Percentiles rank a stretch among this genome's conserved stretches.
These are phyloP conservation scores for Gavia stellata DNA, from an alignment of 2,113 vertebrate genomes.

Conservation along the genomic window DNA sequence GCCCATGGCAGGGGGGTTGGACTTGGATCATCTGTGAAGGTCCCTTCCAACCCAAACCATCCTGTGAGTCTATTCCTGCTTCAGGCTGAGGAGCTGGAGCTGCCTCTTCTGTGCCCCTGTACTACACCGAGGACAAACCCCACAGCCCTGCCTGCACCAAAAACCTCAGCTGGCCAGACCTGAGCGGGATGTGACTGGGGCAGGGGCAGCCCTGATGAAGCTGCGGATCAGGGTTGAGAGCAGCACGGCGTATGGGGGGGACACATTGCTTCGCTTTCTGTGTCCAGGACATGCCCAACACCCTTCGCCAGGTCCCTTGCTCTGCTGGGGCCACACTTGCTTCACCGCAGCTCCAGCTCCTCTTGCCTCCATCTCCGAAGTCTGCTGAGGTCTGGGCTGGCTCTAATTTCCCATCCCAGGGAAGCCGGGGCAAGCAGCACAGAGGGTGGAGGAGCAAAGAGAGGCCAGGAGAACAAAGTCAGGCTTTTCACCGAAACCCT, in stretches of 20 bases:
- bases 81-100: background rate
- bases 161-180: background rate
- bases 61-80: background rate
- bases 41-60: background rate
- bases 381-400: background rate
- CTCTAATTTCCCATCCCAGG: background rate
- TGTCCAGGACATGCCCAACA: background rate
- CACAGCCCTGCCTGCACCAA: background rate
- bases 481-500: background rate
- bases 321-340: background rate
- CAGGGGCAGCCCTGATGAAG: background rate
- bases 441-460: background rate
- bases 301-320: background rate
- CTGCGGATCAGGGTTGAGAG: background rate
- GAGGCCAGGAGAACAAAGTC: background rate
- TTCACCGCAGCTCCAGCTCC: background rate
- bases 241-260: background rate
- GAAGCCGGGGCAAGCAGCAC: background rate
- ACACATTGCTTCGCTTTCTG: background rate
- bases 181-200: background rate
- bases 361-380: background rate
- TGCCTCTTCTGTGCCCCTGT: background rate
- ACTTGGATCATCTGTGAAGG: background rate
- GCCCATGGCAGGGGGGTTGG: background rate
- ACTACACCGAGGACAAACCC: accelerated